phyloP scores from a whole-genome alignment of 1,140 invertebrate genomes.

The Xylocopa sonorina region DNA sequence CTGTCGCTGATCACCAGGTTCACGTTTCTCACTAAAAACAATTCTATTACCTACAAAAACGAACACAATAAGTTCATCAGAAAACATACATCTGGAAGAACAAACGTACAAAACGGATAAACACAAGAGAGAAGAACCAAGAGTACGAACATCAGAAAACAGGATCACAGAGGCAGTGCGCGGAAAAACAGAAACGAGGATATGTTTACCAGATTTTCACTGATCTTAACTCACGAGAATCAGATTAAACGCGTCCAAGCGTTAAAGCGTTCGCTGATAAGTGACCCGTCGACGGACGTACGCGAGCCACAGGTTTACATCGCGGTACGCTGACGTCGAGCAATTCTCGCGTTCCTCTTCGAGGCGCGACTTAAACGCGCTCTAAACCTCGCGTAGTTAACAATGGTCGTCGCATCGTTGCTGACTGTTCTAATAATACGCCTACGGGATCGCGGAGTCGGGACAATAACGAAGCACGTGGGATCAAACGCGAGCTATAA shows the following conservation, averaged over 20 bases:
- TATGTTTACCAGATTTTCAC: background rate
- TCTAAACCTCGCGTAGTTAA: slow-evolving; percentile 43
- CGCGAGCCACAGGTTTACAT: slow-evolving; percentile 52
- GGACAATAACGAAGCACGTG: slow-evolving; percentile 40
- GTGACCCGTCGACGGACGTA: slow-evolving; percentile 10
- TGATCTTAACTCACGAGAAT: slow-evolving; percentile 40
- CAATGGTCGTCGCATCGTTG: slow-evolving; percentile 59
- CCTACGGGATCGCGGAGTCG: background rate
- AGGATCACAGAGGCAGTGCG: slow-evolving; percentile 6
- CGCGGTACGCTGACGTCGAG: slow-evolving; percentile 65
- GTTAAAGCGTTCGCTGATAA: slow-evolving; percentile 23
- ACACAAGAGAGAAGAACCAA: background rate
- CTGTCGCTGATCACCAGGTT: slow-evolving; percentile 84
- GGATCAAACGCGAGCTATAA: slow-evolving; percentile 23
- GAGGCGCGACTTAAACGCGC: background rate
- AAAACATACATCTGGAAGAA: slow-evolving; percentile 13
- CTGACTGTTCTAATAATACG: slow-evolving; percentile 65
- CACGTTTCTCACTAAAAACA: slow-evolving; percentile 84
- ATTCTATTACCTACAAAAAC: slow-evolving; percentile 80
- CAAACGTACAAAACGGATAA: slow-evolving; percentile 3
- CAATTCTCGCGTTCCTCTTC: slow-evolving; percentile 52
- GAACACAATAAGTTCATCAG: no score
- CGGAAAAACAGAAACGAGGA: background rate
- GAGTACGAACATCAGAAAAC: background rate
- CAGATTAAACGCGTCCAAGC: slow-evolving; percentile 8